Base-by-base conservation (phyloP, 37 sponge, comb jelly and placozoan genomes). In the Hormiphora californensis region DNA sequence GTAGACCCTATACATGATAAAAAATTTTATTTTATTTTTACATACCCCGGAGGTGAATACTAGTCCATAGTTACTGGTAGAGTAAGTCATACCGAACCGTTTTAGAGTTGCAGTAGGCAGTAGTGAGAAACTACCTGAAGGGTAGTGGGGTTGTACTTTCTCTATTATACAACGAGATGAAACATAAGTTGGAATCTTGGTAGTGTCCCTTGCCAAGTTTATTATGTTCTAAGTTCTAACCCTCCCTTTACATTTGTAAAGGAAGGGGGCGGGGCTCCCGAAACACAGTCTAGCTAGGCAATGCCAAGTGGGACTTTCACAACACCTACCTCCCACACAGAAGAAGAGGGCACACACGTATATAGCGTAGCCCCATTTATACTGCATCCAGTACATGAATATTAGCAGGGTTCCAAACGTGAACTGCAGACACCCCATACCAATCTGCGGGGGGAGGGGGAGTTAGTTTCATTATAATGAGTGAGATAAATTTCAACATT, bases 291-390 rank as follows among this genome's bases (percentile, higher is more conserved):
- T 15, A 49, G 15, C 9, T 9, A 17, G 9, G 53, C 53, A 49
- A 49, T 15, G 53, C 9, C 12, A 49, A 49, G 53, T 15, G 15
- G 53, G 15, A 49, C 53, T 49, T 49, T 49, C 9, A 49, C 15
- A 90, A 51, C 73, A 91, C 34, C 36, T 88, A 38, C 96, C 96
- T 0, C 96, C 96, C 0, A 93, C 54, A 85, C 96, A 95, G 88
- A 93, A 92, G 90, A 90, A 92, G 32, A 95, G 86, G 32, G 89
- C 44, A 40, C 91, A 92, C 19, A 92, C 89, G 92, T 89, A 95
- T 0, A 93, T 54, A 40, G 81, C 81, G 35, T 73, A 73, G 31
- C 49, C 81, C 81, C 81, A 73, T 40, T 73, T 73, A 2, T 25
- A 19, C 12, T 41, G 81, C 7, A 49, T 73, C 25, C 21, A 73